phyloP scores from a whole-genome alignment of 2,113 vertebrate species.

The Brachionichthys hirsutus region DNA sequence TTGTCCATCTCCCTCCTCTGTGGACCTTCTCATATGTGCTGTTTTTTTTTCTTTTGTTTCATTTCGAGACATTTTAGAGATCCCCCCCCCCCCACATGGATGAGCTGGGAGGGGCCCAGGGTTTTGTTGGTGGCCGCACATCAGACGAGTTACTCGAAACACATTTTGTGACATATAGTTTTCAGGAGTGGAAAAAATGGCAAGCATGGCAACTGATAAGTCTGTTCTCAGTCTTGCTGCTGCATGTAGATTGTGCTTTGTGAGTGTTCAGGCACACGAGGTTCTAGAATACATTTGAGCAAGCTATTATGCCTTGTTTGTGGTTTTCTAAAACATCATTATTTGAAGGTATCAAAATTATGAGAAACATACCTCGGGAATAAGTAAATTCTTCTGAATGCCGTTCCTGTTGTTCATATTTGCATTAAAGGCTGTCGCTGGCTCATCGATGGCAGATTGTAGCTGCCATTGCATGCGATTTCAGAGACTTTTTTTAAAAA shows the following conservation, averaged over 20 bases:
- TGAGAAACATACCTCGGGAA: background rate
- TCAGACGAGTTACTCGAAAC: background rate
- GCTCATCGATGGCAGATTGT: background rate
- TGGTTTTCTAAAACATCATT: too few species aligned
- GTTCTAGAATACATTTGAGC: background rate
- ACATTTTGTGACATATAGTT: slow-evolving; percentile 1
- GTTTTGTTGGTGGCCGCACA: slow-evolving; percentile 5
- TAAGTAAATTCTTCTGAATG: background rate
- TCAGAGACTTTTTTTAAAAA: slow-evolving; percentile 4
- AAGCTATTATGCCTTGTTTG: background rate
- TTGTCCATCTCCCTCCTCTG: slow-evolving; percentile 50
- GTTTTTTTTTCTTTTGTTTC: slow-evolving; percentile 39
- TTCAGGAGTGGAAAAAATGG: slow-evolving; percentile 3
- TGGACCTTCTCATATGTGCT: slow-evolving; percentile 44
- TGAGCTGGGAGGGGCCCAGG: slow-evolving; percentile 18
- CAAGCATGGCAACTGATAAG: background rate
- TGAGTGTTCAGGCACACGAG: too few species aligned
- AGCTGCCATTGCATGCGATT: background rate
- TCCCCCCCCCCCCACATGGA: slow-evolving; percentile 8
- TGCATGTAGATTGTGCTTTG: too few species aligned
- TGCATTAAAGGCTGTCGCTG: background rate
- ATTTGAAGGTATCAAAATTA: background rate
- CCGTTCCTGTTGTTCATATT: slow-evolving; percentile 5
- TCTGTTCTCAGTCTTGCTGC: background rate
- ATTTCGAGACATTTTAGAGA: slow-evolving; percentile 18